phyloP scores from a whole-genome alignment of 2,797 vertebrate species.

The Euphonia xanthogaster region DNA sequence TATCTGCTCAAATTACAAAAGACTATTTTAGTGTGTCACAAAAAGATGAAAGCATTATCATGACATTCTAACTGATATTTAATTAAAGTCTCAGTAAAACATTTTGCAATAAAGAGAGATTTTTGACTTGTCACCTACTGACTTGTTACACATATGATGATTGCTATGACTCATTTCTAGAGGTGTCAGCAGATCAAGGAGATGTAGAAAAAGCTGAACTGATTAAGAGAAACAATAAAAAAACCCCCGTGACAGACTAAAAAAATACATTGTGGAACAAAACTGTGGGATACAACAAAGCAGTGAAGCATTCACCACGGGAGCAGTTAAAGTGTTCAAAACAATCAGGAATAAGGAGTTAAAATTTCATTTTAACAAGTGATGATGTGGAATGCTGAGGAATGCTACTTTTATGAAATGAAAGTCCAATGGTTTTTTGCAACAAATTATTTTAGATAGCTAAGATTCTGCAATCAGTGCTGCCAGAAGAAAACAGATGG shows the following conservation, averaged over 20 bases:
- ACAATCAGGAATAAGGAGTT: not conserved
- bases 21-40: not conserved
- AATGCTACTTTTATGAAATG: not conserved
- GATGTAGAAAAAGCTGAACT: not conserved
- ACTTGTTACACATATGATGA: not conserved
- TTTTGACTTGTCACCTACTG: not conserved
- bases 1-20: slow-evolving; percentile 79
- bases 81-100: not conserved
- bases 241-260: not conserved
- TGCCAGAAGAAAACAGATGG: not conserved
- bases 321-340: not conserved
- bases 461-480: not conserved
- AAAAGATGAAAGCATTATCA: not conserved
- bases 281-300: not conserved
- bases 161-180: not conserved
- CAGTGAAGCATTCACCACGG: not conserved
- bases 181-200: not conserved
- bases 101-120: not conserved
- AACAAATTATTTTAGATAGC: not conserved
- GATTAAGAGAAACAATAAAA: not conserved
- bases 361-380: not conserved
- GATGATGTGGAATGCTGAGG: not conserved
- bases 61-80: not conserved
- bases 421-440: not conserved
- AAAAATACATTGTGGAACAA: not conserved